Evolutionary conservation across 2,113 vertebrate species (phyloP).

Genomic region (Charina bottae): DNA sequence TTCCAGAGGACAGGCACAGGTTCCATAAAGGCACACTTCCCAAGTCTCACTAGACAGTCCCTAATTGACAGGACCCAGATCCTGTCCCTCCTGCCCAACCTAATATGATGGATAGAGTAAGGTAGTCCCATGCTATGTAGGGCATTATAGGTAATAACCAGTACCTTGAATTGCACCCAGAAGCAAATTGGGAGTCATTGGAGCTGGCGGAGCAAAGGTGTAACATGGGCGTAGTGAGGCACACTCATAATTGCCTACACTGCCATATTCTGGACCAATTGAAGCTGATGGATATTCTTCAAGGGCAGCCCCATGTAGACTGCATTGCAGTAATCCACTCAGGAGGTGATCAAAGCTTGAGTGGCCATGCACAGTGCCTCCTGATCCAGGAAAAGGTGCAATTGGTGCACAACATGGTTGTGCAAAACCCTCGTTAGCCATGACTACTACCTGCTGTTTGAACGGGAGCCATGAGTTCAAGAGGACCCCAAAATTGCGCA

Average conservation of each 20-base stretch:
- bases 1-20: background rate
- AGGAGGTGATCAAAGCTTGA: background rate
- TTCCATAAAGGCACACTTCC: background rate
- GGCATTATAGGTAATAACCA: background rate
- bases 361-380: background rate
- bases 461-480: background rate
- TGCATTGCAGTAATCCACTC: background rate
- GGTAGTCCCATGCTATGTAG: background rate
- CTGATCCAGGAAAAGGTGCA: background rate
- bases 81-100: background rate
- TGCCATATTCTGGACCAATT: background rate
- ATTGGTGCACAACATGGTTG: background rate
- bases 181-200: background rate
- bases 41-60: background rate
- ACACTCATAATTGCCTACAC: background rate
- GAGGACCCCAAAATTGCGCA: background rate
- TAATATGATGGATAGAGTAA: background rate
- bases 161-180: background rate
- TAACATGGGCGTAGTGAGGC: background rate
- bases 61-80: background rate
- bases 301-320: background rate
- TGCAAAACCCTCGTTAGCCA: background rate
- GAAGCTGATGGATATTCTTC: background rate
- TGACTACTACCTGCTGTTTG: background rate
- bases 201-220: background rate